A percentile compares a stretch with the other conserved stretches of the same genome.
Evolutionary conservation across 2,797 vertebrate genomes (phyloP).

Genomic region (Lacerta viridis): DNA sequence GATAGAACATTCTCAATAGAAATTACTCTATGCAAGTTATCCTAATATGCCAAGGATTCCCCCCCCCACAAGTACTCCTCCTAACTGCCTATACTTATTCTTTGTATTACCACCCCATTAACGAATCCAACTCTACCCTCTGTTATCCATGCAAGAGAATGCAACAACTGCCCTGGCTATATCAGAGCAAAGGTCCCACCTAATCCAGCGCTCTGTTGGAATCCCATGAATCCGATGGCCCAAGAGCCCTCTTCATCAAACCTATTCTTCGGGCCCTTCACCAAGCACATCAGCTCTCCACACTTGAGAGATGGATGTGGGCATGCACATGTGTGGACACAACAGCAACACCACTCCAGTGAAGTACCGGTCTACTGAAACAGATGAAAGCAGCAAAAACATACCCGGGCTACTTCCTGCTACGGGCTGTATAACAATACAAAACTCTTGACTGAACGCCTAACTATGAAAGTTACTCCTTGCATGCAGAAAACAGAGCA

Average conservation of each 20-base stretch:
- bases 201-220: neutral
- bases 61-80: too few relatives aligned
- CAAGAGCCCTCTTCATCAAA: neutral
- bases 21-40: too few relatives aligned
- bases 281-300: neutral
- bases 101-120: neutral
- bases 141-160: neutral
- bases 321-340: neutral
- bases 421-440: neutral
- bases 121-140: neutral
- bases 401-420: neutral
- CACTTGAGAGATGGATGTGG: neutral
- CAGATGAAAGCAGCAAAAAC: neutral
- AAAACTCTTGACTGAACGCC: neutral
- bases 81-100: too few relatives aligned
- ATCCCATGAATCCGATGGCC: neutral
- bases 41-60: too few relatives aligned
- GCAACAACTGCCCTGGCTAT: too few relatives aligned
- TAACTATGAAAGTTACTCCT: neutral
- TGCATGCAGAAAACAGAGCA: neutral
- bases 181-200: neutral
- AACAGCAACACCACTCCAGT: neutral
- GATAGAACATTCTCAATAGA: too few relatives aligned
- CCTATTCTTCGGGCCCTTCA: neutral
- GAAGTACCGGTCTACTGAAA: neutral